Evolutionary conservation across 1,140 invertebrate species (phyloP).

Genomic region (Atta colombica): DNA sequence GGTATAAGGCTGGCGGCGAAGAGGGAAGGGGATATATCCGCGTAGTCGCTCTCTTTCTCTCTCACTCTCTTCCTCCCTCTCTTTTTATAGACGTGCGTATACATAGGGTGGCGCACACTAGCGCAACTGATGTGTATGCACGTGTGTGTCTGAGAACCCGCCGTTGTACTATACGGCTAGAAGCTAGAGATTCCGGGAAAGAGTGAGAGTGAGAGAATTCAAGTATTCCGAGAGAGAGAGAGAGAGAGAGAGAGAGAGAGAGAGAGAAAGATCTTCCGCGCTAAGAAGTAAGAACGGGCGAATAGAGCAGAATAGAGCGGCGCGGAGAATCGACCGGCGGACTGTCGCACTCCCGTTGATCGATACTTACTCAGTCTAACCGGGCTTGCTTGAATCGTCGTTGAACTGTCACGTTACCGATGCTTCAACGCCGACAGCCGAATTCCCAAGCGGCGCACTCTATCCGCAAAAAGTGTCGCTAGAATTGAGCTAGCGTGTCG

Average conservation of each 20-base stretch:
- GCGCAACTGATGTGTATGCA: too few species aligned
- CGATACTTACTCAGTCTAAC: conserved; percentile 48
- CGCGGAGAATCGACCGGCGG: not conserved
- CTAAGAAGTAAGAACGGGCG: not conserved
- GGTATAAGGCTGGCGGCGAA: too few species aligned
- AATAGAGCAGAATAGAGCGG: not conserved
- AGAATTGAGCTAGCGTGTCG: conserved; percentile 28
- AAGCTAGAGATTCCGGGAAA: conserved; percentile 35
- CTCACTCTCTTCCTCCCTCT: too few species aligned
- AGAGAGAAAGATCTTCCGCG: not conserved
- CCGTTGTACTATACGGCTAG: not conserved
- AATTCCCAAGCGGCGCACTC: not conserved
- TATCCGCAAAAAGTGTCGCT: conserved; percentile 32
- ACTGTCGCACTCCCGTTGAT: not conserved
- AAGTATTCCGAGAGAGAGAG: not conserved
- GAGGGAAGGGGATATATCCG: not conserved
- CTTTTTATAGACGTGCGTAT: too few species aligned
- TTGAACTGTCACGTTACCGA: not conserved
- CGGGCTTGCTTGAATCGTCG: not conserved
- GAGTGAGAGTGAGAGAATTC: not conserved
- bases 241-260: not conserved
- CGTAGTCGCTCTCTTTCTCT: not conserved
- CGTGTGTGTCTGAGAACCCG: not conserved
- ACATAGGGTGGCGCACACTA: too few species aligned
- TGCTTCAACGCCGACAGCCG: not conserved